Percentiles rank a stretch among this genome's conserved stretches.
These are phyloP conservation scores for Cheracebus regulus DNA, from an alignment of 2,797 vertebrate genomes.

Conservation along the genomic window DNA sequence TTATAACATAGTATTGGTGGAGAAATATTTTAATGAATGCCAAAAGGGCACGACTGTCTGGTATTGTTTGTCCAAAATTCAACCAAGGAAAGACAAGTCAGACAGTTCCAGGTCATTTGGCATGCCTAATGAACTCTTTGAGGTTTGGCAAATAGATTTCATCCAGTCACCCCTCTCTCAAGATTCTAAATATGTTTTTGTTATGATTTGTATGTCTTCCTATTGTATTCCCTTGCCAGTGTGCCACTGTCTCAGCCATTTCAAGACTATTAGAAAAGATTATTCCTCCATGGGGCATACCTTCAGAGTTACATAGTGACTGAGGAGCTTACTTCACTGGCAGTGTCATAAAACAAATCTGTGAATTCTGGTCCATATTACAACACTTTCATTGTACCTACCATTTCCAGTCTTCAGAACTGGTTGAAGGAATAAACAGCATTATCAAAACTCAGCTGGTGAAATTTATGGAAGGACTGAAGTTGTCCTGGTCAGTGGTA, in stretches of 20 bases:
- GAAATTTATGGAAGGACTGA: neutral
- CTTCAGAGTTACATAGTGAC: neutral
- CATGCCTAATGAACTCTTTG: neutral
- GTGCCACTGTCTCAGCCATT: neutral
- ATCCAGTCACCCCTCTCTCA: too few relatives aligned
- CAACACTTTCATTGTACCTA: neutral
- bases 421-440: neutral
- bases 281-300: neutral
- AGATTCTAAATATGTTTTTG: neutral
- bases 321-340: neutral
- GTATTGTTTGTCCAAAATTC: neutral
- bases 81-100: neutral
- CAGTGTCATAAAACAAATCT: neutral
- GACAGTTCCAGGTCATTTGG: neutral
- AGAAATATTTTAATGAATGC: neutral
- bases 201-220: too few relatives aligned
- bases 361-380: neutral
- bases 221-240: neutral
- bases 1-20: neutral
- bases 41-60: neutral
- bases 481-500: neutral
- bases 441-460: neutral
- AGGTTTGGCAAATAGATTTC: neutral
- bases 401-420: neutral
- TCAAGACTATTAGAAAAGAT: neutral